Base-by-base conservation (phyloP, 2,113 vertebrate species). In the Procavia capensis region DNA sequence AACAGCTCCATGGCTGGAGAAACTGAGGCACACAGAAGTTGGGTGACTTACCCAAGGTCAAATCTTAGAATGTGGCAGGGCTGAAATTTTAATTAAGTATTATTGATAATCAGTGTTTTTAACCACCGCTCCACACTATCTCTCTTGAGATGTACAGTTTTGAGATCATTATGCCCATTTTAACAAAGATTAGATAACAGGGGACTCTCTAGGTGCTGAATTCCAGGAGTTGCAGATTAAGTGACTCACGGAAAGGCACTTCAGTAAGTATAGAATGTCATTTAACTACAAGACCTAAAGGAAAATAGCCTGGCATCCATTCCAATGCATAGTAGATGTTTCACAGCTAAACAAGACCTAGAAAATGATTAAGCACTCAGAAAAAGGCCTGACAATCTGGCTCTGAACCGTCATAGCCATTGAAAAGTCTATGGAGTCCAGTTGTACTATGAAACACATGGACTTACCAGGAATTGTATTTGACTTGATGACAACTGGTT, bases 301-400 rank as follows among this genome's bases (percentile, higher is more conserved):
- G 19, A 50, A 11, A 70, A 8, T 2, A 9, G 3, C 3, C 0
- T 45, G 20, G 34, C 1, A 0, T 47, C 17, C 31, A 2, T 14
- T 16, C 16, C 34, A 36, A 10, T n/a, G 17, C 25, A 61, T 6
- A 27, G n/a, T 22, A 29, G 34, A 29, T 10, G 20, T 5, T 61
- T 76, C 29, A n/a, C 39, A 76, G 39, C 19, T 6, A 24, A 88
- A 41, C 50, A 16, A 45, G 41, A 47, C 5, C n/a, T n/a, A n/a
- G n/a, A 41, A 72, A 39, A 39, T 17, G 20, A 6, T 70, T 36
- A 70, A 41, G 20, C 8, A 39, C 19, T 24, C 36, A 36, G 68
- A 36, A 70, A 19, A 68, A 68, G 34, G 66, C 66, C 34, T n/a
- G 66, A 6, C 20, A 17, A 36, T 70, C n/a, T 36, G 2, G 16